These are phyloP conservation scores for Pardalotus punctatus DNA, from an alignment of 2,113 vertebrate genomes.

Conservation along the genomic window DNA sequence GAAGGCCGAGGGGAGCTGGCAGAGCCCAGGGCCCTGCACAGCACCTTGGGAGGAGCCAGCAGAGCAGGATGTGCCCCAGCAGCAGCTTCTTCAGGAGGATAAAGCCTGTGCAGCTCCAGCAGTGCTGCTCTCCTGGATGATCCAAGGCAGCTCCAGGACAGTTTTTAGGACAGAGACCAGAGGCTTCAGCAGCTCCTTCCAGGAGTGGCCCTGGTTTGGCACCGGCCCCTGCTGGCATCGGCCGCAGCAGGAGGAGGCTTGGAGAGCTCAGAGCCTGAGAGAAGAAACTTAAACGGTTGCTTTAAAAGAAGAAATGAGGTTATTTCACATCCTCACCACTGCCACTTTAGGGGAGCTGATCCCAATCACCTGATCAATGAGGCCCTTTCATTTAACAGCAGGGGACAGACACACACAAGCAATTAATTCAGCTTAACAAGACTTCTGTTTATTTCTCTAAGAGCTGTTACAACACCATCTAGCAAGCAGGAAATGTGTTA, in stretches of 20 bases:
- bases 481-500: not conserved
- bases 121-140: not conserved
- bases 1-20: not conserved
- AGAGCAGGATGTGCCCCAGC: not conserved
- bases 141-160: not conserved
- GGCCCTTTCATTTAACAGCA: not conserved
- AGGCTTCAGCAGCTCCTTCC: not conserved
- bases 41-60: fast-evolving
- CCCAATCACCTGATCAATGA: not conserved
- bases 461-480: not conserved
- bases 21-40: not conserved
- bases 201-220: not conserved
- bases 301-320: not conserved
- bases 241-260: not conserved
- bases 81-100: not conserved
- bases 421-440: not conserved
- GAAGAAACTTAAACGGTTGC: not conserved
- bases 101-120: not conserved
- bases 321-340: not conserved
- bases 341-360: not conserved
- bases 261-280: not conserved
- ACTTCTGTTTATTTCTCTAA: not conserved
- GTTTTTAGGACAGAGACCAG: not conserved
- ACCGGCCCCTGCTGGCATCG: not conserved
- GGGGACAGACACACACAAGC: not conserved